These are phyloP conservation scores for Sminthurinus aureus DNA, from an alignment of 2,888 invertebrate species.

Conservation along the genomic window DNA sequence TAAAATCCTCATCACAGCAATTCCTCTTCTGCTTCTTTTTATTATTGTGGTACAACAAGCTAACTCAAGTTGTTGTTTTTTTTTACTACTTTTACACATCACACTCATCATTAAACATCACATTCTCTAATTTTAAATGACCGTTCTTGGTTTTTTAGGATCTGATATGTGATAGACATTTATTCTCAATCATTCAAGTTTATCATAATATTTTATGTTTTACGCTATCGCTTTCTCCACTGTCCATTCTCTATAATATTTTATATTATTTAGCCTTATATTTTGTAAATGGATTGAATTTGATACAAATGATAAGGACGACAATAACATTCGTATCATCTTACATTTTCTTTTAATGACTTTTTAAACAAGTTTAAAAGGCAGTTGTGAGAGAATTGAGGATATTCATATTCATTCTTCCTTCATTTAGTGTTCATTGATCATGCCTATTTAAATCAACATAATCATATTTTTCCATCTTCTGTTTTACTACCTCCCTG, in stretches of 20 bases:
- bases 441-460: neutral
- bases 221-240: too few relatives aligned
- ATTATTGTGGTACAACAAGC: neutral
- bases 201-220: too few relatives aligned
- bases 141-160: neutral
- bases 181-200: too few relatives aligned
- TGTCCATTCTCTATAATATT: neutral
- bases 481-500: too few relatives aligned
- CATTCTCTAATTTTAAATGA: neutral
- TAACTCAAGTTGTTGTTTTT: neutral
- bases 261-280: neutral
- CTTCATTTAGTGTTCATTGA: neutral
- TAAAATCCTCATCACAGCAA: slow-evolving; percentile 7
- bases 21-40: neutral
- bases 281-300: neutral
- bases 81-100: neutral
- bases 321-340: too few relatives aligned
- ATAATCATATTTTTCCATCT: neutral
- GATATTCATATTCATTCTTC: too few relatives aligned
- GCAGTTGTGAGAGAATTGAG: neutral
- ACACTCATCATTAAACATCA: neutral
- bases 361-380: neutral
- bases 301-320: too few relatives aligned
- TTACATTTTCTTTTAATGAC: neutral
- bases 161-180: neutral